phyloP scores from a whole-genome alignment of 1,140 invertebrate genomes.

The Physella acuta region DNA sequence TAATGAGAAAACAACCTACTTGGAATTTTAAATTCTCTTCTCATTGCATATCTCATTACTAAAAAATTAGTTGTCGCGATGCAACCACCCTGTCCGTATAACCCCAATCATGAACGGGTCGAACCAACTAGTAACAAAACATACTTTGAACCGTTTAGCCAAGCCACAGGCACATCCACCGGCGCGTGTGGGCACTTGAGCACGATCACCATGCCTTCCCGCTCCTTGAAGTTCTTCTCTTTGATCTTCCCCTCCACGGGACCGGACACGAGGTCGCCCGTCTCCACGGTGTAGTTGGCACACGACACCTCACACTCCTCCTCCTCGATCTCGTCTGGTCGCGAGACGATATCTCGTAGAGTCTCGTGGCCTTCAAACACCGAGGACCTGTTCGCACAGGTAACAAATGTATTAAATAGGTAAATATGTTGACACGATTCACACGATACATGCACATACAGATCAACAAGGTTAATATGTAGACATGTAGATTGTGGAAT shows the following conservation, averaged over 20 bases:
- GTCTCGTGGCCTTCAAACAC: background rate
- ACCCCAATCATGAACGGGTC: no score
- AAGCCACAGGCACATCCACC: conserved; percentile 9
- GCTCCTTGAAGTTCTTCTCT: background rate
- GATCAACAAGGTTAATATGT: no score
- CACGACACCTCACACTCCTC: conserved; percentile 1
- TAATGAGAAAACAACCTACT: no score
- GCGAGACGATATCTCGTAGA: background rate
- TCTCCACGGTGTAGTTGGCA: background rate
- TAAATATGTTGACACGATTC: no score
- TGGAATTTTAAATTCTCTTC: no score
- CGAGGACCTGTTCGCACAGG: background rate
- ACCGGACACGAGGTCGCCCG: background rate
- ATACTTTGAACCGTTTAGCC: conserved; percentile 6
- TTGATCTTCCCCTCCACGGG: background rate
- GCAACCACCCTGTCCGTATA: no score
- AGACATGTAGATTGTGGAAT: no score
- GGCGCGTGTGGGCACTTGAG: conserved; percentile 1
- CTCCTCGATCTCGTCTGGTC: conserved; percentile 7
- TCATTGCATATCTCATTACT: no score
- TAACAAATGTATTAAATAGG: no score
- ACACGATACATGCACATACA: no score
- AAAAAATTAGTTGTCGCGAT: no score
- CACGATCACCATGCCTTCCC: background rate
- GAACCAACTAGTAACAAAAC: no score